Evolutionary conservation across 1,140 invertebrate genomes (phyloP).

Genomic region (Drosophila pruinosa): DNA sequence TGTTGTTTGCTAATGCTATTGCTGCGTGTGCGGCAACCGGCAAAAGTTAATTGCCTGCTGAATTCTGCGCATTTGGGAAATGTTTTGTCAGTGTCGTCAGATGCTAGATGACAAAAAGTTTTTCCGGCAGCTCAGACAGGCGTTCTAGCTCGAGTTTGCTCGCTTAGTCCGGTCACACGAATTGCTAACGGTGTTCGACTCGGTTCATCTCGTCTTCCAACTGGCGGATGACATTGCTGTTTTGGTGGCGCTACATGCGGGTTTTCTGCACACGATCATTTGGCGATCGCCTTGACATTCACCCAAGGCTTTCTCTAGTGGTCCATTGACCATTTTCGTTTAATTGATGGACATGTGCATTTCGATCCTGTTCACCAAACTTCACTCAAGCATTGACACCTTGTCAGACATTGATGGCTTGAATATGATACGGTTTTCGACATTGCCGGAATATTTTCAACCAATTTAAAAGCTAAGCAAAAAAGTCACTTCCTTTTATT

Average conservation of each 20-base stretch:
- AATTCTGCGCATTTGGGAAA: conserved; percentile 78
- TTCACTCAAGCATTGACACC: conserved; percentile 60
- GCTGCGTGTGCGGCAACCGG: conserved; percentile 42
- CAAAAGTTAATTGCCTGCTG: conserved; percentile 65
- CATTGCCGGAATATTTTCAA: background rate
- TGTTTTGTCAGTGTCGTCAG: conserved; percentile 40
- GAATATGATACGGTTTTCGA: conserved; percentile 46
- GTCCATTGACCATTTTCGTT: conserved; percentile 76
- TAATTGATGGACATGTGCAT: conserved; percentile 71
- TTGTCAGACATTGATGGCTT: conserved; percentile 51
- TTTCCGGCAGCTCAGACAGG: conserved; percentile 13
- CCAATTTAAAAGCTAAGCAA: background rate
- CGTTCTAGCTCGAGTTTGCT: background rate
- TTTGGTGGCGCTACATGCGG: conserved; percentile 16
- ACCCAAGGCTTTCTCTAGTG: conserved; percentile 76
- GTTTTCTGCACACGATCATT: conserved; percentile 19
- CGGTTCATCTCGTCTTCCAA: conserved; percentile 52
- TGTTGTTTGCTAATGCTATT: conserved; percentile 1
- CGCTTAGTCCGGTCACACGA: conserved; percentile 67
- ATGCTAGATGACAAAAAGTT: conserved; percentile 55
- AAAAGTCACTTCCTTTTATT: background rate
- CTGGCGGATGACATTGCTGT: conserved; percentile 63
- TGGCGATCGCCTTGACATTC: conserved; percentile 54
- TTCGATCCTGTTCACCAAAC: conserved; percentile 60
- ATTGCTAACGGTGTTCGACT: conserved; percentile 66